A percentile compares a stretch with the other conserved stretches of the same genome.
These are phyloP conservation scores for Rhagoletis zephyria DNA, from an alignment of 1,140 invertebrate species.

Conservation along the genomic window DNA sequence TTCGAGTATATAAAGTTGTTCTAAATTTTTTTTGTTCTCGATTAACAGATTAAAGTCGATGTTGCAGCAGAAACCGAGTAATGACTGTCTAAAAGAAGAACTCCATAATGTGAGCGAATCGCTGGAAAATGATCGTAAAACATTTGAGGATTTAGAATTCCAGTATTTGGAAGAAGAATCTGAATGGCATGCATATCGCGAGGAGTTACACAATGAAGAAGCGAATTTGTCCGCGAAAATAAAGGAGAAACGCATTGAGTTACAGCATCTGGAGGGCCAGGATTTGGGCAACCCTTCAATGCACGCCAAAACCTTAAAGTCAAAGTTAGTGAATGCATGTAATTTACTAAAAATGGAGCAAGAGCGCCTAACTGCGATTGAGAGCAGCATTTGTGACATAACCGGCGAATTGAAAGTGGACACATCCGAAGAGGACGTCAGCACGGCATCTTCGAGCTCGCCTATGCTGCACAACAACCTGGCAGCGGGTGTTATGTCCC, in stretches of 20 bases:
- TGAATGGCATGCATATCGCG: conserved; percentile 84
- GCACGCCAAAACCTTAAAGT: conserved; percentile 79
- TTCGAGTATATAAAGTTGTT: background rate
- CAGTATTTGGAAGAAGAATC: conserved; percentile 93
- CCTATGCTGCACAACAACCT: conserved; percentile 59
- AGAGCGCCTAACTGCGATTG: conserved; percentile 55
- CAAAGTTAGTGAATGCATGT: conserved; percentile 53
- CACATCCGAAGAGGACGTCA: conserved; percentile 55
- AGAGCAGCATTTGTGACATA: conserved; percentile 56
- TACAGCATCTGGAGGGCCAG: conserved; percentile 81
- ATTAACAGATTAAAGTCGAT: conserved; percentile 76
- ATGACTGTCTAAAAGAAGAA: conserved; percentile 77
- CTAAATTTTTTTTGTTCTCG: background rate
- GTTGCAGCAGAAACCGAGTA: conserved; percentile 74
- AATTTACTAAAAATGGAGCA: conserved; percentile 55
- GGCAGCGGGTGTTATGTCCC: conserved; percentile 70
- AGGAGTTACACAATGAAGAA: conserved; percentile 86
- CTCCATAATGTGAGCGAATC: conserved; percentile 79
- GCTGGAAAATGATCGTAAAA: conserved; percentile 83
- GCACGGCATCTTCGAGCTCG: conserved; percentile 44
- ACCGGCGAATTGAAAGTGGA: conserved; percentile 55
- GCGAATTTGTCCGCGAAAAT: conserved; percentile 78
- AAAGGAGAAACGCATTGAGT: conserved; percentile 77
- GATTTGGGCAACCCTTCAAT: conserved; percentile 78
- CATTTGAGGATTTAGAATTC: conserved; percentile 94